Percentiles rank a stretch among this genome's conserved stretches.
Evolutionary conservation across 2,797 vertebrate species (phyloP).

Genomic region (Fistularia commersonii): DNA sequence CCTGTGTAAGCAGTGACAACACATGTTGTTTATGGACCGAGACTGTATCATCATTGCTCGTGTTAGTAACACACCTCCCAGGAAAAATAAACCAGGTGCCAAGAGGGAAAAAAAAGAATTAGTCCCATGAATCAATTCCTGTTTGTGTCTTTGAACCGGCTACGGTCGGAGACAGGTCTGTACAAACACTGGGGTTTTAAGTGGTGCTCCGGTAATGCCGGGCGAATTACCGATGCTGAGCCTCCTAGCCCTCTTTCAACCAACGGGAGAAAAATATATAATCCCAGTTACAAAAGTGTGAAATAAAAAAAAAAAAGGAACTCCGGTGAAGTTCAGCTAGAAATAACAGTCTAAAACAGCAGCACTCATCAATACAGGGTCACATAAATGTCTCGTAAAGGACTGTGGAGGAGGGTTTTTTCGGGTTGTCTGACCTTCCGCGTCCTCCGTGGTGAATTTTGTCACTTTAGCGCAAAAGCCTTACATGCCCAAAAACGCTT

Average conservation of each 20-base stretch:
- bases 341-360: conserved; percentile 56
- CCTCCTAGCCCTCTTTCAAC: conserved; percentile 55
- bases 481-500: too few species aligned
- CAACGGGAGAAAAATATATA: conserved; percentile 67
- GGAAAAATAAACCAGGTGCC: conserved; percentile 71
- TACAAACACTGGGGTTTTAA: conserved; percentile 67
- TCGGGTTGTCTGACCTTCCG: neutral
- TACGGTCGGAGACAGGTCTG: conserved; percentile 72
- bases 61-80: conserved; percentile 62
- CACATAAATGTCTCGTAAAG: conserved; percentile 18
- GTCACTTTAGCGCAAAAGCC: neutral
- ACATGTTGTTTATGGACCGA: conserved; percentile 48
- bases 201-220: conserved; percentile 49
- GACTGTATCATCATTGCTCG: conserved; percentile 55
- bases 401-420: neutral
- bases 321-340: conserved; percentile 40
- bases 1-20: conserved; percentile 42
- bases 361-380: conserved; percentile 39
- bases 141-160: conserved; percentile 68
- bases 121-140: conserved; percentile 74
- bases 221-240: conserved; percentile 58
- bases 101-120: conserved; percentile 56
- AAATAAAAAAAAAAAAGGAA: conserved; percentile 45
- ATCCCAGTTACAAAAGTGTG: conserved; percentile 59
- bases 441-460: neutral